phyloP scores from a whole-genome alignment of 2,888 invertebrate genomes.

The Periphyllus acericola region DNA sequence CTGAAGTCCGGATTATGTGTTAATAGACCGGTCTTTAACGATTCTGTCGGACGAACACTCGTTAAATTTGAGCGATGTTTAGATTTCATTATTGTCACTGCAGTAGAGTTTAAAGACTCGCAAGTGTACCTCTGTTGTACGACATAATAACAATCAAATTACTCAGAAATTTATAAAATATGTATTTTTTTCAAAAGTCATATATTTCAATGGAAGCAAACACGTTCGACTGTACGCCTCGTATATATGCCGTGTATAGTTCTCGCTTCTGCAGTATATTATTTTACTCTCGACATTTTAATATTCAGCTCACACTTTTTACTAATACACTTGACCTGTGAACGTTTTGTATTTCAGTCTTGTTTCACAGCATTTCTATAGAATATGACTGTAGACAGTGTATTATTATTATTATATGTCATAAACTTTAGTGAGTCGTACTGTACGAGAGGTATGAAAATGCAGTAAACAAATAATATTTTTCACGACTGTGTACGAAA shows the following conservation, averaged over 20 bases:
- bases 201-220: constrained; percentile 1
- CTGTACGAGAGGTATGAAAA: not conserved
- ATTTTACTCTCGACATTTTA: constrained; percentile 10
- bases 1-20: no score
- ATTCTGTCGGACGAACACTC: no score
- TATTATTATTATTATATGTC: not conserved
- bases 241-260: not conserved
- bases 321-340: constrained; percentile 26
- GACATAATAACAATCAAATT: no score
- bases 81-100: no score
- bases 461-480: not conserved
- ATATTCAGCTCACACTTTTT: constrained; percentile 23
- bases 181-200: not conserved
- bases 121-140: no score
- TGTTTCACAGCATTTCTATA: constrained; percentile 28
- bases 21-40: no score
- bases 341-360: constrained; percentile 24
- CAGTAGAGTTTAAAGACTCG: no score
- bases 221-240: not conserved
- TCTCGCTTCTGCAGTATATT: not conserved
- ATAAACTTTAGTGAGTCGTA: not conserved
- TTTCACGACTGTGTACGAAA: not conserved
- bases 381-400: not conserved
- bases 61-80: no score
- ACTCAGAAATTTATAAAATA: not conserved